Base-by-base conservation (phyloP, 2,797 vertebrate species). In the Tenualosa thibaudeaui region DNA sequence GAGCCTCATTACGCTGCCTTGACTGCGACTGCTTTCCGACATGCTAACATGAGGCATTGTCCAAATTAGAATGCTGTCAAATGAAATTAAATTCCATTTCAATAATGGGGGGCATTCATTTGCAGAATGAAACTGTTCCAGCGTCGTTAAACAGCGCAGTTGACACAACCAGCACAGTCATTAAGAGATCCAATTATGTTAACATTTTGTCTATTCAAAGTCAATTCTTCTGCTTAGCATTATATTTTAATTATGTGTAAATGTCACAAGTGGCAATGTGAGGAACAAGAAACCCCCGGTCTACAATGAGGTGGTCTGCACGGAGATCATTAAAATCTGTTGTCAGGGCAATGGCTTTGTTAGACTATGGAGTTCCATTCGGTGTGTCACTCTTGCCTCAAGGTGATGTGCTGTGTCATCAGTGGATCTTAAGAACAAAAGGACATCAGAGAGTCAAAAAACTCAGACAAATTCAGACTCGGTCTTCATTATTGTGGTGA, bases 231-330 rank as follows among this genome's bases (percentile, higher is more conserved):
- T 87, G 88, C 87, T 86, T 86, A 89, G 90, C 90, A 88, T 90
- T 87, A 87, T 87, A 87, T 89, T 89, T 84, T 91, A 93, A 94
- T 89, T 91, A 92, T 90, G 89, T 92, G 50, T 89, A 92, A 92
- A 92, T 90, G 86, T 92, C 89, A 85, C 90, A 90, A 91, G 86
- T 91, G 89, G 87, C 88, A 22, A 85, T 24, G 82, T 88, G 81
- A 81, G 68, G 86, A 87, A 86, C 22, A 17, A 78, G 40, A 84
- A 49, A 68, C 88, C 62, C 87, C 0, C 84, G 86, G 62, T 88
- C 87, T 56, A 56, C 91, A 22, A 83, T 82, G 84, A 91, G 91
- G 85, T 81, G 22, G 83, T 90, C 90, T 88, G 89, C 86, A 26
- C 90, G 89, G 91, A 22, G 84, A 1, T 90, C 91, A 94, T 94